Percentiles rank a stretch among this genome's conserved stretches.
Evolutionary conservation across 2,113 vertebrate species (phyloP).

Genomic region (Datnioides undecimradiatus): DNA sequence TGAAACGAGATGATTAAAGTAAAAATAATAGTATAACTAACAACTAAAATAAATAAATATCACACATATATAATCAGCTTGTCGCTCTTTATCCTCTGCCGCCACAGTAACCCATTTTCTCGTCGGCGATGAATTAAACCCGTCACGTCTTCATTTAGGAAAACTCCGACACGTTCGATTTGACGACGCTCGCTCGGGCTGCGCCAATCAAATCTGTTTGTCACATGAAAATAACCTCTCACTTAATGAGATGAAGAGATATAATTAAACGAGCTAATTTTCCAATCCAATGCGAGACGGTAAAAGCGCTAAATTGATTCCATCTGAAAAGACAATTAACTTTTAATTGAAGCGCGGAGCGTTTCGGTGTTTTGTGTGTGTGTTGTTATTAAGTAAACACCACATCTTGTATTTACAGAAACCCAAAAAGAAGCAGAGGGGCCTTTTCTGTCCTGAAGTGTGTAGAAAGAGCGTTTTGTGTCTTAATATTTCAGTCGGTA

Average conservation of each 20-base stretch:
- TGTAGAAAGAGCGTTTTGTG: not conserved
- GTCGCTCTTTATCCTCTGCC: no score
- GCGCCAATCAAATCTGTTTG: slow-evolving; percentile 15
- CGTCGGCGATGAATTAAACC: not conserved
- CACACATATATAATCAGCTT: no score
- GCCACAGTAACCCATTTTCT: not conserved
- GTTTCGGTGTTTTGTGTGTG: not conserved
- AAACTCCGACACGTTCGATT: not conserved
- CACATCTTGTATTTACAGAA: not conserved
- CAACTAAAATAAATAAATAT: no score
- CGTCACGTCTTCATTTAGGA: not conserved
- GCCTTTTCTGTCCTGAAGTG: not conserved
- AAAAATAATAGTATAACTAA: no score
- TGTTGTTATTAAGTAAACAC: not conserved
- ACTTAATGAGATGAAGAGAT: slow-evolving; percentile 11
- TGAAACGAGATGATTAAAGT: no score
- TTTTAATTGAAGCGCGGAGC: slow-evolving; percentile 25
- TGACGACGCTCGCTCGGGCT: slow-evolving; percentile 13
- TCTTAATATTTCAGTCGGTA: not conserved
- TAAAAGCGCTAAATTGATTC: slow-evolving; percentile 35
- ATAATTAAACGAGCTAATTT: slow-evolving; percentile 19
- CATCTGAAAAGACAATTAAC: slow-evolving; percentile 43
- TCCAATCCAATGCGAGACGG: not conserved
- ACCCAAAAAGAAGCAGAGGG: not conserved
- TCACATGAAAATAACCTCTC: slow-evolving; percentile 8